A percentile compares a stretch with the other conserved stretches of the same genome.
phyloP scores from a whole-genome alignment of 2,797 vertebrate species.

The Amazona finschi region DNA sequence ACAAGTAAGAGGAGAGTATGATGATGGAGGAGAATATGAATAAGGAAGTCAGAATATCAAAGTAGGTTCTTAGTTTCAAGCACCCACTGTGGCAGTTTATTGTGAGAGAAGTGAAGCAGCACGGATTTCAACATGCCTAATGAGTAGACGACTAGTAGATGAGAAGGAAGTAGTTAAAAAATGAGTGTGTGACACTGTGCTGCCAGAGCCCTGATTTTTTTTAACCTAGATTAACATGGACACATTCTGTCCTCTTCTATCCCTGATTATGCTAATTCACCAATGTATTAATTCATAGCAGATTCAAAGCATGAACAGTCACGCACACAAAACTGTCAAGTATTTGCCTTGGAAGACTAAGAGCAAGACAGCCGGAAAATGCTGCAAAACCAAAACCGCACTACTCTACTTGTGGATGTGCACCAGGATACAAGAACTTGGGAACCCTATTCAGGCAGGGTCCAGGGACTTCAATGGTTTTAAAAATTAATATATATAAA shows the following conservation, averaged over 20 bases:
- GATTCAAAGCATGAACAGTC: neutral
- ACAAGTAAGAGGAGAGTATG: neutral
- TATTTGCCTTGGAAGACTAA: neutral
- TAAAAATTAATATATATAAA: neutral
- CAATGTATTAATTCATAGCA: neutral
- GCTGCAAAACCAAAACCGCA: neutral
- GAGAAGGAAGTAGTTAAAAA: neutral
- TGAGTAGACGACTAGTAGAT: neutral
- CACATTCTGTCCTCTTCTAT: neutral
- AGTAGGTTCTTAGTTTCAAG: neutral
- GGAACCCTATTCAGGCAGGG: neutral
- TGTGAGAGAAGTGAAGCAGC: neutral
- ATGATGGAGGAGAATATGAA: neutral
- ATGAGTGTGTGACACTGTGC: neutral
- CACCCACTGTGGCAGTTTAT: neutral
- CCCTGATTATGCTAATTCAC: neutral
- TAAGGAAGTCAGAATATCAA: neutral
- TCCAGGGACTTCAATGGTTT: neutral
- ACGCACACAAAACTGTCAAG: neutral
- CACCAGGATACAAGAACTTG: neutral
- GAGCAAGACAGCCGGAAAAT: neutral
- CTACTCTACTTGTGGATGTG: neutral
- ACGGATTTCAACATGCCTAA: neutral
- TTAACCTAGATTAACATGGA: neutral
- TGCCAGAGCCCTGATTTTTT: neutral